Percentiles rank a stretch among this genome's conserved stretches.
phyloP scores from a whole-genome alignment of 1,140 invertebrate genomes.

The Apolygus lucorum region DNA sequence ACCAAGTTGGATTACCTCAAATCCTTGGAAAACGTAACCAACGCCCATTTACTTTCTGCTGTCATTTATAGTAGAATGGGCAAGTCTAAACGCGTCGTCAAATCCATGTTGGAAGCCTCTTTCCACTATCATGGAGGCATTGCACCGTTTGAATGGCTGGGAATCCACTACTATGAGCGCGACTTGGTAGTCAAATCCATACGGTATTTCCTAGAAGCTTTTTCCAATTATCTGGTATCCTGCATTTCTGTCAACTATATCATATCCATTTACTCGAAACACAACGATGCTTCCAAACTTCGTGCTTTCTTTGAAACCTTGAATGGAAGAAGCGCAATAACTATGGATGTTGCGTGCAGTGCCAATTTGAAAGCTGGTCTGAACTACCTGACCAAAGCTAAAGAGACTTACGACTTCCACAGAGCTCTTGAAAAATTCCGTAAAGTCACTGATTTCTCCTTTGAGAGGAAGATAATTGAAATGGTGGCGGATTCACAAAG shows the following conservation, averaged over 20 bases:
- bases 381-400: conserved; percentile 1
- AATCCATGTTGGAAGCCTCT: conserved; percentile 1
- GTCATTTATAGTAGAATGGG: background rate
- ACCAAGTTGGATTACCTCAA: background rate
- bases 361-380: background rate
- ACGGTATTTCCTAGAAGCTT: conserved; percentile 1
- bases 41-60: background rate
- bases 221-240: background rate
- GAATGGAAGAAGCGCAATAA: background rate
- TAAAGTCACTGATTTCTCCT: conserved; percentile 1
- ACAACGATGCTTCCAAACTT: background rate
- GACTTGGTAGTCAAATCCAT: background rate
- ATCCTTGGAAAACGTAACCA: background rate
- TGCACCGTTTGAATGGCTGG: background rate
- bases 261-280: background rate
- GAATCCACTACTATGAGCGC: background rate
- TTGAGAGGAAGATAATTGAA: background rate
- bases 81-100: background rate
- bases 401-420: background rate
- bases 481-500: background rate
- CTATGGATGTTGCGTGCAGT: background rate
- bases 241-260: conserved; percentile 1
- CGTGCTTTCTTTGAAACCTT: background rate
- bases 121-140: background rate
- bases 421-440: background rate